phyloP scores from a whole-genome alignment of 2,113 vertebrate species.

The Holacanthus passer region DNA sequence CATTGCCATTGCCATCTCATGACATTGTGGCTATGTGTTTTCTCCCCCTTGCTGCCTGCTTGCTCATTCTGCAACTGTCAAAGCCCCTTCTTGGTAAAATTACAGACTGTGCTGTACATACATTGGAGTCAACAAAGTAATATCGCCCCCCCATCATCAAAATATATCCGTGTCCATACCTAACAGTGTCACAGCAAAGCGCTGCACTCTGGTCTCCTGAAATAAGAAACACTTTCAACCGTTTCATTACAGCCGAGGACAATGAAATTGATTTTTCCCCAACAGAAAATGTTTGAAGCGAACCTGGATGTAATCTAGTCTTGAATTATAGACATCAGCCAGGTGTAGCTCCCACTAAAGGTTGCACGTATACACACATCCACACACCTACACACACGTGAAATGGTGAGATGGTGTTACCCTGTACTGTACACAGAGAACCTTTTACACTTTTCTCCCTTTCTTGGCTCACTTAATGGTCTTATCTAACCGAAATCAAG shows the following conservation, averaged over 20 bases:
- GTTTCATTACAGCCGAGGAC: slow-evolving; percentile 24
- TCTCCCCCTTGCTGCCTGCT: not conserved
- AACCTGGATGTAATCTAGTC: slow-evolving; percentile 26
- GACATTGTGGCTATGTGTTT: not conserved
- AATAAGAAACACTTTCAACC: slow-evolving; percentile 27
- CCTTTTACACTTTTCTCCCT: slow-evolving; percentile 32
- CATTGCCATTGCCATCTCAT: no score
- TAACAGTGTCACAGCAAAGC: not conserved
- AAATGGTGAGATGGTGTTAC: slow-evolving; percentile 18
- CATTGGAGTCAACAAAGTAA: not conserved
- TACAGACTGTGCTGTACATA: not conserved
- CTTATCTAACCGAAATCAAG: slow-evolving; percentile 58
- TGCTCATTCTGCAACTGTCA: not conserved
- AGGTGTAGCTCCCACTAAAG: slow-evolving; percentile 27
- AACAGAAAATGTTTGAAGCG: slow-evolving; percentile 9
- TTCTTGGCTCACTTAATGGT: slow-evolving; percentile 53
- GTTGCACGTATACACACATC: slow-evolving; percentile 20
- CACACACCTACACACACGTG: slow-evolving; percentile 2
- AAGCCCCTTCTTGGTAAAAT: not conserved
- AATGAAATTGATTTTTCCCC: slow-evolving; percentile 52
- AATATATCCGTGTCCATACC: not conserved
- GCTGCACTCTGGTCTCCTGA: not conserved
- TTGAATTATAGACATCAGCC: slow-evolving; percentile 37
- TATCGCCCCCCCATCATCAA: not conserved
- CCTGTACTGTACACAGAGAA: slow-evolving; percentile 22